Conservation (phyloP, 2,797 vertebrate species). For the Sorex maritimensis region DNA sequence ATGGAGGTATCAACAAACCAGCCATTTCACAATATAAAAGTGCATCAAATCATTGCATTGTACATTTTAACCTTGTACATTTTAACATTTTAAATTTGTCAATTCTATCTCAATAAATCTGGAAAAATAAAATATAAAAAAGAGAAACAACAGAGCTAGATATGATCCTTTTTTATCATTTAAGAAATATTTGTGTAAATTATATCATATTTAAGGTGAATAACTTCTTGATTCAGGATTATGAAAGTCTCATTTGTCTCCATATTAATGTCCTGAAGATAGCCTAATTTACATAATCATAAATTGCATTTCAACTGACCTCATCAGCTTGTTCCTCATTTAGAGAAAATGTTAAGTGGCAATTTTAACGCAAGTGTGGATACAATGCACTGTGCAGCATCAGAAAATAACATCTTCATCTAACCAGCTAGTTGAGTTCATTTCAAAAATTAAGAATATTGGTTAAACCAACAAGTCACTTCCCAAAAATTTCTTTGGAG, state of each 20-base stretch:
- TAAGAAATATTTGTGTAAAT: conserved; percentile 85
- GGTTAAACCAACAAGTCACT: conserved; percentile 67
- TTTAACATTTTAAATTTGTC: background rate
- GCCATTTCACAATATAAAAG: background rate
- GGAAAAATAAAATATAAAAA: background rate
- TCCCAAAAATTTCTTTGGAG: conserved; percentile 64
- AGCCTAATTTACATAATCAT: conserved; percentile 90
- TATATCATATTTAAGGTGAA: conserved; percentile 89
- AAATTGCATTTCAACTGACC: conserved; percentile 89
- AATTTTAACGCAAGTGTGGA: conserved; percentile 88
- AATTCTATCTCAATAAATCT: background rate
- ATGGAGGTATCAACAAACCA: background rate
- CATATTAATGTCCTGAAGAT: conserved; percentile 85
- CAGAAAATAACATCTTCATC: conserved; percentile 88
- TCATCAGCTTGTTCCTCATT: conserved; percentile 87
- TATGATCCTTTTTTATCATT: conserved; percentile 73
- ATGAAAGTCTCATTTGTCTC: conserved; percentile 88
- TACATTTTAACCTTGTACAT: background rate
- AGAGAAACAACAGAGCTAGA: conserved; percentile 64
- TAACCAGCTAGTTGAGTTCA: conserved; percentile 85
- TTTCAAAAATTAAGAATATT: conserved; percentile 83
- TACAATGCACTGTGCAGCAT: conserved; percentile 81
- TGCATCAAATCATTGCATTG: background rate
- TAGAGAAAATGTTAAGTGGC: conserved; percentile 89
- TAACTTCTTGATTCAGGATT: conserved; percentile 86